phyloP scores from a whole-genome alignment of 2,797 vertebrate genomes.

The Setipinna tenuifilis region DNA sequence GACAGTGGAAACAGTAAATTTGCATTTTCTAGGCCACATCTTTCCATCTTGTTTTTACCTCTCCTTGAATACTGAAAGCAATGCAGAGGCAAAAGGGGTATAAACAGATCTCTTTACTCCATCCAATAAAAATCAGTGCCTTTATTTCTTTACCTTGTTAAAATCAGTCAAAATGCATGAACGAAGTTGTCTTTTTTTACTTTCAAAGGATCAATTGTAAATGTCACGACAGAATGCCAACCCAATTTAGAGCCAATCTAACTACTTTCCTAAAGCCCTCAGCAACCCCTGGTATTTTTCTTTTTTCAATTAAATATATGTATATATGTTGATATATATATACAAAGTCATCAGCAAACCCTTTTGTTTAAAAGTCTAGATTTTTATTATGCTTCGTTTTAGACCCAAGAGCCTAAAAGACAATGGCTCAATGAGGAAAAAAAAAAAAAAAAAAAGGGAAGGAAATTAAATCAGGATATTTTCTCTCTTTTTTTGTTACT shows the following conservation, averaged over 20 bases:
- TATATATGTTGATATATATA: slow-evolving; percentile 72
- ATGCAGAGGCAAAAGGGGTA: neutral
- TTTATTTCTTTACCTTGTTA: slow-evolving; percentile 2
- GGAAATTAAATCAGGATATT: slow-evolving; percentile 66
- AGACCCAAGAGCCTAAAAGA: slow-evolving; percentile 67
- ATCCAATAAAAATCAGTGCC: neutral
- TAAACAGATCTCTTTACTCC: neutral
- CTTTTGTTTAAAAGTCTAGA: slow-evolving; percentile 75
- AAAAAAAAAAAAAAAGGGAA: slow-evolving; percentile 63
- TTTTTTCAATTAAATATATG: slow-evolving; percentile 74
- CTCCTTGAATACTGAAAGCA: slow-evolving; percentile 5
- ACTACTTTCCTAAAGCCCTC: slow-evolving; percentile 27
- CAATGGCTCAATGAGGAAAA: slow-evolving; percentile 70
- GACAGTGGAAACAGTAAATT: neutral
- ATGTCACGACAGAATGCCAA: neutral
- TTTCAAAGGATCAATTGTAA: neutral
- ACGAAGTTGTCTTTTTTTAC: neutral
- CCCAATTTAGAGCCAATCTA: neutral
- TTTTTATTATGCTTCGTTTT: slow-evolving; percentile 79
- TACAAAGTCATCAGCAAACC: slow-evolving; percentile 76
- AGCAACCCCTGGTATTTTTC: slow-evolving; percentile 62
- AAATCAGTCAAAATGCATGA: slow-evolving; percentile 20
- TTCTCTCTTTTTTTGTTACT: slow-evolving; percentile 51
- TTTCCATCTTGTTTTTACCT: slow-evolving; percentile 20
- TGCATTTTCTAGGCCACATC: slow-evolving; percentile 50